phyloP scores from a whole-genome alignment of 2,888 invertebrate species.

The Laspeyria flexula region DNA sequence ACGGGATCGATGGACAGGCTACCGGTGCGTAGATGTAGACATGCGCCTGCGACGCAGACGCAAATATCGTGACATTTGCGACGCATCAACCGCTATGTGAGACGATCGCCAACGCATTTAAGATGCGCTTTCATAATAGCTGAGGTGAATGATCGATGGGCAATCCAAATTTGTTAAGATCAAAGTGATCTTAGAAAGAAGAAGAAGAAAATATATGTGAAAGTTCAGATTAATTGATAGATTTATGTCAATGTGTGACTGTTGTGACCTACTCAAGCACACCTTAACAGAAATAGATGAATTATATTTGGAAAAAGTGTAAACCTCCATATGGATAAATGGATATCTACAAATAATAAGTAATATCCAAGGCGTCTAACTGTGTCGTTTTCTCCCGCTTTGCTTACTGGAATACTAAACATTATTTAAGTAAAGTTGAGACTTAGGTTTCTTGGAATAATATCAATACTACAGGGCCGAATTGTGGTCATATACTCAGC shows the following conservation, averaged over 20 bases:
- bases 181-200: slow-evolving; percentile 3
- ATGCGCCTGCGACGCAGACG: slow-evolving; percentile 65
- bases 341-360: no score
- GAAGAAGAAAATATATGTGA: slow-evolving; percentile 2
- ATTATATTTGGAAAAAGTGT: no score
- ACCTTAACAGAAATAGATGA: not conserved
- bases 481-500: not conserved
- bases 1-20: slow-evolving; percentile 61
- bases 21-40: slow-evolving; percentile 40
- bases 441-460: not conserved
- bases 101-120: slow-evolving; percentile 48
- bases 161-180: slow-evolving; percentile 49
- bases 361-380: no score
- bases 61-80: slow-evolving; percentile 70
- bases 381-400: no score
- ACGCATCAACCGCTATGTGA: slow-evolving; percentile 18
- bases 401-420: no score
- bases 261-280: not conserved
- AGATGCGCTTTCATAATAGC: slow-evolving; percentile 67
- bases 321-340: no score
- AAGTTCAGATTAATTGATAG: not conserved
- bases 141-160: slow-evolving; percentile 78
- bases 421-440: no score
- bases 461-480: not conserved
- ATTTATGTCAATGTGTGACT: no score